A percentile compares a stretch with the other conserved stretches of the same genome.
phyloP scores from a whole-genome alignment of 2,113 vertebrate species.

The Thalassarche chlororhynchos region DNA sequence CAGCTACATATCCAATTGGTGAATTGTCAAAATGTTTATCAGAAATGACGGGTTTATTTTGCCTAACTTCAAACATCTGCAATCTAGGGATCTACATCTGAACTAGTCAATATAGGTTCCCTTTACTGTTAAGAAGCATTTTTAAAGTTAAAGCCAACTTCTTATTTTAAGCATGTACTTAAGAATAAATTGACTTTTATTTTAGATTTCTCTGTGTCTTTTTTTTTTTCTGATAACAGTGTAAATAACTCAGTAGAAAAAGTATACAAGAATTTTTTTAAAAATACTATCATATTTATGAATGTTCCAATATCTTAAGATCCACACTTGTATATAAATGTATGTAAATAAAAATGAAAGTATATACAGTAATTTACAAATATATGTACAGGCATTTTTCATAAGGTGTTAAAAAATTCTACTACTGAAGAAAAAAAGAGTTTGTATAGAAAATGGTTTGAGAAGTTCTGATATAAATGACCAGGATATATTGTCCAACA shows the following conservation, averaged over 20 bases:
- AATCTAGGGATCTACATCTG: neutral
- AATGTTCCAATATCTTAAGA: neutral
- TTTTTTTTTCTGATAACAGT: neutral
- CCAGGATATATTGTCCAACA: neutral
- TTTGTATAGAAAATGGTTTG: neutral
- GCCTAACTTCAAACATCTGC: neutral
- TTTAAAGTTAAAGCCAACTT: neutral
- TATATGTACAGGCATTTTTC: neutral
- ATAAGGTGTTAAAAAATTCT: neutral
- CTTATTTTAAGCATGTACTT: neutral
- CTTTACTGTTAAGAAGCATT: neutral
- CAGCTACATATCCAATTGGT: neutral
- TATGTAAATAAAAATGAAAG: neutral
- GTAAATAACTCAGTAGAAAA: neutral
- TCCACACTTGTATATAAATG: neutral
- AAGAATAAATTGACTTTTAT: neutral
- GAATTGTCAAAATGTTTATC: neutral
- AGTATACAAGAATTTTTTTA: neutral
- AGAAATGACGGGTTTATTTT: neutral
- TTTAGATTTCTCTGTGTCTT: neutral
- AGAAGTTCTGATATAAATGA: neutral
- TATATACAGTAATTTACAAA: neutral
- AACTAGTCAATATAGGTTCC: neutral
- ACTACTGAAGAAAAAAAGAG: rapidly evolving
- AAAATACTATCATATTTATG: neutral